Conservation (phyloP, 1,140 invertebrate genomes). For the Gonatopus flavifemur region DNA sequence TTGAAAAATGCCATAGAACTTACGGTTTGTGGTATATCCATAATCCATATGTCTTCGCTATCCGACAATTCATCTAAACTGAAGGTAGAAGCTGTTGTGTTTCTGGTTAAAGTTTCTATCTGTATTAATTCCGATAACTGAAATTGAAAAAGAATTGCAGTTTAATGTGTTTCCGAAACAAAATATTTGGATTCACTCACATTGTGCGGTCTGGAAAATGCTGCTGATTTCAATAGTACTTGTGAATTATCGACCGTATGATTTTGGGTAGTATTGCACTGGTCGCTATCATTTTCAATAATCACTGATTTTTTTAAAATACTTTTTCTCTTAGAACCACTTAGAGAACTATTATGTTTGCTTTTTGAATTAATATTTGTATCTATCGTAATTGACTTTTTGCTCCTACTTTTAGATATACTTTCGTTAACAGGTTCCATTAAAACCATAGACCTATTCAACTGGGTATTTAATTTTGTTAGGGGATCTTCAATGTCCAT, state of each 20-base stretch:
- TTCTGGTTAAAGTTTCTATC: slow-evolving; percentile 19
- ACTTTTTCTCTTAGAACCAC: slow-evolving; percentile 13
- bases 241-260: no score
- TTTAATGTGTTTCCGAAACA: neutral
- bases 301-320: slow-evolving; percentile 16
- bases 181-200: slow-evolving; percentile 16
- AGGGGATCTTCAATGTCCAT: slow-evolving; percentile 18
- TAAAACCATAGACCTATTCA: slow-evolving; percentile 27
- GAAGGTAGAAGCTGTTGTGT: slow-evolving; percentile 24
- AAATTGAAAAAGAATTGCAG: slow-evolving; percentile 1
- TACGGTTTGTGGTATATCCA: slow-evolving; percentile 42
- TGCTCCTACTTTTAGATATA: slow-evolving; percentile 1
- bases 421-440: slow-evolving; percentile 13
- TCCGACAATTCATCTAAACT: slow-evolving; percentile 31
- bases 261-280: neutral
- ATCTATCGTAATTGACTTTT: slow-evolving; percentile 23
- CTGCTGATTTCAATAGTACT: neutral
- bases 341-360: neutral
- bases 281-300: no score
- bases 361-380: slow-evolving; percentile 3
- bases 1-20: no score
- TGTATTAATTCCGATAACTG: slow-evolving; percentile 32
- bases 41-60: slow-evolving; percentile 42
- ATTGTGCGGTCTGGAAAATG: slow-evolving; percentile 23
- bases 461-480: slow-evolving; percentile 24